Conservation (phyloP, 2,888 invertebrate species). For the Lymantria dispar region DNA sequence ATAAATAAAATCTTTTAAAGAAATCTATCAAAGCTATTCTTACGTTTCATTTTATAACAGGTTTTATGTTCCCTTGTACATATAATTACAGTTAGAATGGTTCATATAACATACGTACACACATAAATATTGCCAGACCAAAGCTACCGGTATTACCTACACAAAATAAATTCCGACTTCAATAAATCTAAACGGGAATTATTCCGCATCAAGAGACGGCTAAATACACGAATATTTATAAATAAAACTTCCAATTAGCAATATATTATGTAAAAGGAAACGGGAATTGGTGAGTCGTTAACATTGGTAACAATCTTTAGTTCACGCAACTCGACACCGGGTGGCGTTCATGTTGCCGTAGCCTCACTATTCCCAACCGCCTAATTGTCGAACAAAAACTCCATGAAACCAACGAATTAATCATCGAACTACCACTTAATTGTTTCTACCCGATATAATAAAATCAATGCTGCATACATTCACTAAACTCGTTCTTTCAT, state of each 20-base stretch:
- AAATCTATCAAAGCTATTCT: too few species aligned
- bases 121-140: constrained; percentile 15
- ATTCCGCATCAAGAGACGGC: constrained; percentile 30
- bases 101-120: constrained; percentile 1
- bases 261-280: constrained; percentile 65
- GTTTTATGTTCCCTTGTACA: neutral
- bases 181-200: constrained; percentile 31
- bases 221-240: constrained; percentile 38
- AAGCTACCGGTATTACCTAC: constrained; percentile 20
- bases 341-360: constrained; percentile 40
- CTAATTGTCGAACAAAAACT: constrained; percentile 77
- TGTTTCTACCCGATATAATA: constrained; percentile 54
- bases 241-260: constrained; percentile 60
- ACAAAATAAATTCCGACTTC: constrained; percentile 19
- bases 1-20: too few species aligned
- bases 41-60: neutral
- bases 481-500: constrained; percentile 32
- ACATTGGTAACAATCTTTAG: constrained; percentile 56
- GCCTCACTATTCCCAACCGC: constrained; percentile 26
- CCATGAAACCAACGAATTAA: constrained; percentile 73
- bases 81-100: neutral
- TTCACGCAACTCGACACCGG: constrained; percentile 62
- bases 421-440: constrained; percentile 57
- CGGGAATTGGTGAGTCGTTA: constrained; percentile 56
- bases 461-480: constrained; percentile 53